Conservation (phyloP, 1,140 invertebrate genomes). For the Helicorthomorpha holstii region DNA sequence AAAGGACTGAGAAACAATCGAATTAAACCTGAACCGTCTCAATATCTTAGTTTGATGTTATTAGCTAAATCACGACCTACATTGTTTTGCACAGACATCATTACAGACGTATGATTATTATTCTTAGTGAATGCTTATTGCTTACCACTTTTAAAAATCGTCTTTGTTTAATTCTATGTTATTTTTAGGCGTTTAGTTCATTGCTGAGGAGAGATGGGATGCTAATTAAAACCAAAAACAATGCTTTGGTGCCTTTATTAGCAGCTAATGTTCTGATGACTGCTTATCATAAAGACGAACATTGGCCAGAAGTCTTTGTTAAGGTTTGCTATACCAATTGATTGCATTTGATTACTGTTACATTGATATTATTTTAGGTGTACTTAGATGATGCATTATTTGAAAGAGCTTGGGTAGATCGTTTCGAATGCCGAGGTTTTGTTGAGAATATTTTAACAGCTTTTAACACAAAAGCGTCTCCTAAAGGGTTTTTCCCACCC, state of each 20-base stretch:
- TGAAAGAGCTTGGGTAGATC: conserved; percentile 83
- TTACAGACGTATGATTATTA: conserved; percentile 35
- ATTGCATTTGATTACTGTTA: background rate
- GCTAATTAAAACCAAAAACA: conserved; percentile 41
- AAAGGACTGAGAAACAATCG: conserved; percentile 27
- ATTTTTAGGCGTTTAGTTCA: conserved; percentile 29
- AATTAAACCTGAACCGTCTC: conserved; percentile 58
- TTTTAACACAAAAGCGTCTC: conserved; percentile 63
- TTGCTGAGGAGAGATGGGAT: conserved; percentile 35
- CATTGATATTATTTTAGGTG: conserved; percentile 34
- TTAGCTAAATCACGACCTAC: conserved; percentile 61
- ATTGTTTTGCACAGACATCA: conserved; percentile 58
- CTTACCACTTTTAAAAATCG: conserved; percentile 10
- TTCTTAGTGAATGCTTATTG: conserved; percentile 26
- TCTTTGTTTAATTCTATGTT: conserved; percentile 9
- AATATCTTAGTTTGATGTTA: conserved; percentile 61
- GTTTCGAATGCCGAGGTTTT: conserved; percentile 73
- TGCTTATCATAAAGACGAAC: conserved; percentile 44
- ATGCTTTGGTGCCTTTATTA: conserved; percentile 61
- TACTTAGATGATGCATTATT: conserved; percentile 88
- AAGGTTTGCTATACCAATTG: conserved; percentile 19
- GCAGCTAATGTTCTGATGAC: conserved; percentile 69
- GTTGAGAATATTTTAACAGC: conserved; percentile 82
- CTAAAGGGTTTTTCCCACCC: conserved; percentile 29
- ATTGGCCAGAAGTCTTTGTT: conserved; percentile 36